These are phyloP conservation scores for Troides oblongomaculatus DNA, from an alignment of 2,888 invertebrate species.

Conservation along the genomic window DNA sequence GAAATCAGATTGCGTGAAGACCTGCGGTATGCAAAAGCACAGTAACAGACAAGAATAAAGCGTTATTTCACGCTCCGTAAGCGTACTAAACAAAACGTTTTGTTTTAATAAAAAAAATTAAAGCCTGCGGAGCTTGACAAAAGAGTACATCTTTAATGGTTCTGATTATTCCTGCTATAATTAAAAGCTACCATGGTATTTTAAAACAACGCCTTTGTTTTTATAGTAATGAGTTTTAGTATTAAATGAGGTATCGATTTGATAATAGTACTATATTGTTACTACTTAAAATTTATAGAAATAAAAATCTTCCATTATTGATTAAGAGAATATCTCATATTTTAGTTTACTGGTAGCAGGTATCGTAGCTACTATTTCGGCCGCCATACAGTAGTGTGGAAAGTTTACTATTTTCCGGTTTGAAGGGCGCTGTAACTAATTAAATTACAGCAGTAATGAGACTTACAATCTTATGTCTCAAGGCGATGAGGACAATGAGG, in stretches of 20 bases:
- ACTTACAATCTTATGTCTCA: too few species aligned
- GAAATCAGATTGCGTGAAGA: conserved; percentile 40
- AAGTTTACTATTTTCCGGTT: too few species aligned
- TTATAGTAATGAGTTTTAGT: not conserved
- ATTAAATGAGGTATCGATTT: not conserved
- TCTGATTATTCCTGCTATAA: conserved; percentile 1
- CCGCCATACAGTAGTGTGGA: too few species aligned
- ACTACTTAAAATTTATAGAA: too few species aligned
- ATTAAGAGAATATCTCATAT: too few species aligned
- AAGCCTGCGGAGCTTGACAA: not conserved
- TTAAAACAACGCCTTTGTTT: not conserved
- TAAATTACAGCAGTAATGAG: too few species aligned
- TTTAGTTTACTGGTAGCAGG: too few species aligned
- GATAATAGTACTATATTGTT: too few species aligned
- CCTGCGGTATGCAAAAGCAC: conserved; percentile 54
- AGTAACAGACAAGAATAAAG: conserved; percentile 54
- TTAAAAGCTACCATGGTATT: not conserved
- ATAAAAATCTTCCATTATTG: too few species aligned
- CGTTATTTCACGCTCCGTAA: conserved; percentile 64
- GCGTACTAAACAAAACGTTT: conserved; percentile 36
- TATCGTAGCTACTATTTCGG: too few species aligned
- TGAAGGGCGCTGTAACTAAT: too few species aligned
- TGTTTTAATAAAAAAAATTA: conserved; percentile 26
- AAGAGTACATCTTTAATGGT: not conserved
- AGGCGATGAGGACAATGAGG: too few species aligned